Evolutionary conservation across 2,797 vertebrate species (phyloP).

Genomic region (Heteromormyrus szaboi): DNA sequence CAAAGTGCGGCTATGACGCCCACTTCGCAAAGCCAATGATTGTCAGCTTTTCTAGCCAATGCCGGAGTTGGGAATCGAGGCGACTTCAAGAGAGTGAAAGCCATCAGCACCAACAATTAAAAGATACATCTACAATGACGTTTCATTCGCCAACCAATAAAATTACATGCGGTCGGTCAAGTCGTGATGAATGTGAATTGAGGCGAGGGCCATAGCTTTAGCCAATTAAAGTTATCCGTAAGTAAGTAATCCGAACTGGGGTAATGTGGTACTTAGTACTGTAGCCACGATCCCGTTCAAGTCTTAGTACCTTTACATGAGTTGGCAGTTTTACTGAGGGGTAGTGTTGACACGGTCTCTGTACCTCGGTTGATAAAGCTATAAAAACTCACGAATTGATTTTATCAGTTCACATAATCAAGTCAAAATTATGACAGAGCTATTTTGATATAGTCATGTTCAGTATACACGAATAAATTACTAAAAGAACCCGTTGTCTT

Average conservation of each 20-base stretch:
- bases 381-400: background rate
- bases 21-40: conserved; percentile 38
- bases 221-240: background rate
- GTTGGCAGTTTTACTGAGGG: conserved; percentile 4
- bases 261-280: background rate
- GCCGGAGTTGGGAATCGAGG: conserved; percentile 11
- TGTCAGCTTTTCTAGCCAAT: conserved; percentile 46
- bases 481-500: background rate
- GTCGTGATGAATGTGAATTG: conserved; percentile 18
- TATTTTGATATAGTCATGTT: background rate
- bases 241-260: background rate
- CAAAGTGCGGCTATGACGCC: conserved; percentile 47
- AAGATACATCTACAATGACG: conserved; percentile 45
- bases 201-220: background rate
- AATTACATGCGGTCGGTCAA: conserved; percentile 35
- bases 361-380: background rate
- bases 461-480: background rate
- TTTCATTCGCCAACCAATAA: conserved; percentile 48
- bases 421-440: background rate
- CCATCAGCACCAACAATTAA: conserved; percentile 42
- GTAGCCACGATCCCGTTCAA: background rate
- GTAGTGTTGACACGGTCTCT: background rate
- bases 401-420: background rate
- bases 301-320: background rate
- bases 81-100: conserved; percentile 39